phyloP scores from a whole-genome alignment of 2,888 invertebrate genomes.

The Thalpophila matura region DNA sequence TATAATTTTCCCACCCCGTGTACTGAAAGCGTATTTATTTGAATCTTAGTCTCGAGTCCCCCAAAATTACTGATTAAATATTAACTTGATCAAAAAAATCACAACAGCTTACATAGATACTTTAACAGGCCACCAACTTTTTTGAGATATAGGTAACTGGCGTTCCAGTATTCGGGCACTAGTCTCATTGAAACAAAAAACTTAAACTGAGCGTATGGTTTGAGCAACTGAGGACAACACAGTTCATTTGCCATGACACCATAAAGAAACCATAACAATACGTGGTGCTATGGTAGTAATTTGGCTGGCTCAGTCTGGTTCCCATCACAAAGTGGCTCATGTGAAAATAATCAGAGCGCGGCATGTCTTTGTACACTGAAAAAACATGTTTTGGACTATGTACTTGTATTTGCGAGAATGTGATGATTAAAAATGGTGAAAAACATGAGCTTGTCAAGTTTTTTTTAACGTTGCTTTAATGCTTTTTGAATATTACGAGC shows the following conservation, averaged over 20 bases:
- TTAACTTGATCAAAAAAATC: too few species aligned
- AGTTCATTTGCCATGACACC: slow-evolving; percentile 2
- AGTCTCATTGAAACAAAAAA: too few species aligned
- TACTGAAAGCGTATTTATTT: too few species aligned
- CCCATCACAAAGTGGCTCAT: slow-evolving; percentile 40
- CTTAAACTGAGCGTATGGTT: too few species aligned
- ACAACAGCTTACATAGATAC: too few species aligned
- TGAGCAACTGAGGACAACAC: background rate
- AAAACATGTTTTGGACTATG: slow-evolving; percentile 47
- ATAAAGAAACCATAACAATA: slow-evolving; percentile 17
- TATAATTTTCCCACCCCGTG: too few species aligned
- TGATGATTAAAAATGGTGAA: slow-evolving; percentile 52
- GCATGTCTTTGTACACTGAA: slow-evolving; percentile 44
- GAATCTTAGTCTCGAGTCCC: too few species aligned
- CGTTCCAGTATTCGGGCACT: too few species aligned
- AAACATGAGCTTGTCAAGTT: background rate
- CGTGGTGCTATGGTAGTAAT: slow-evolving; percentile 12
- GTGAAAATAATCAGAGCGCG: slow-evolving; percentile 46
- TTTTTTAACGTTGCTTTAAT: slow-evolving; percentile 1
- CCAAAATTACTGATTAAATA: too few species aligned
- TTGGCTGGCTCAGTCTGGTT: slow-evolving; percentile 27
- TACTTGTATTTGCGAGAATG: background rate
- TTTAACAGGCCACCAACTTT: too few species aligned
- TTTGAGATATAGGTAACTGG: too few species aligned
- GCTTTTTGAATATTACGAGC: slow-evolving; percentile 11